These are phyloP conservation scores for Rhinolophus ferrumequinum DNA, from an alignment of 2,113 vertebrate genomes.

Conservation along the genomic window DNA sequence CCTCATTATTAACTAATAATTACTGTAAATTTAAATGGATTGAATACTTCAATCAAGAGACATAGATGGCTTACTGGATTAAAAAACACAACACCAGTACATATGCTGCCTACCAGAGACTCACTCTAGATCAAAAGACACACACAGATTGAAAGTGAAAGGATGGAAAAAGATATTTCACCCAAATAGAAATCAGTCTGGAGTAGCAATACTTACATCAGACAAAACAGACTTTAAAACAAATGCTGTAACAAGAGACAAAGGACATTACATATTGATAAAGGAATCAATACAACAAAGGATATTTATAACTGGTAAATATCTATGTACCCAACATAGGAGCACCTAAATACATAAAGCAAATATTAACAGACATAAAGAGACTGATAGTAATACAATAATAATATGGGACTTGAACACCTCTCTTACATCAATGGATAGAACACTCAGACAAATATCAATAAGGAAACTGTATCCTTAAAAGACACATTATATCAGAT, in stretches of 20 bases:
- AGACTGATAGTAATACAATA: not conserved
- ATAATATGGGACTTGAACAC: not conserved
- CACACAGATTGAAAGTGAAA: no score
- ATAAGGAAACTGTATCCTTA: not conserved
- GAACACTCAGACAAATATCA: not conserved
- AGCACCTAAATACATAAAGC: not conserved
- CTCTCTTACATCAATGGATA: not conserved
- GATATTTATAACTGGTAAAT: not conserved
- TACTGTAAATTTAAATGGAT: not conserved
- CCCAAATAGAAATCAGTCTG: not conserved
- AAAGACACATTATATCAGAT: not conserved
- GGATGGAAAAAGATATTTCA: not conserved
- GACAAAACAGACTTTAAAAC: not conserved
- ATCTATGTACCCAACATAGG: not conserved
- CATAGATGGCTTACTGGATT: not conserved
- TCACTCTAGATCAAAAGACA: not conserved
- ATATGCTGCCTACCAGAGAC: not conserved
- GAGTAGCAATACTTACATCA: not conserved
- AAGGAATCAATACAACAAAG: not conserved
- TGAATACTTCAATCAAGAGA: not conserved
- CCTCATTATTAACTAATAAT: not conserved
- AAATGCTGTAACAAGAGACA: not conserved
- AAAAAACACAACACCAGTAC: not conserved
- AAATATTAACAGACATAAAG: not conserved
- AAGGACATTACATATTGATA: not conserved